phyloP scores from a whole-genome alignment of 2,113 vertebrate genomes.

The Mesembrinibis cayennensis region DNA sequence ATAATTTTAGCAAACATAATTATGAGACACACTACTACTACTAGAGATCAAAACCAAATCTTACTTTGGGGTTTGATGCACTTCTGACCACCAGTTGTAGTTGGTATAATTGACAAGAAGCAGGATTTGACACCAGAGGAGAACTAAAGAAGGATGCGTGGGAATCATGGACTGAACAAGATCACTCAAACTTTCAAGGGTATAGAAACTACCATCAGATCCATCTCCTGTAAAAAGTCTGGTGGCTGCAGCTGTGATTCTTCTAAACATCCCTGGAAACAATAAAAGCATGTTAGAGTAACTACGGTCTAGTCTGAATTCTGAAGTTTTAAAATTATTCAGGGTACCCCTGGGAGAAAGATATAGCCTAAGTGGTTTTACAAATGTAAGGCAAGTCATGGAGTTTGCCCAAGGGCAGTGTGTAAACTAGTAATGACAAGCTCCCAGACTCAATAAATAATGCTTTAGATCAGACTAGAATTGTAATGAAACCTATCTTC shows the following conservation, averaged over 20 bases:
- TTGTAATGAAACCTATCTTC: background rate
- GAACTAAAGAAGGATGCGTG: slow-evolving; percentile 93
- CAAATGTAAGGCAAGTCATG: background rate
- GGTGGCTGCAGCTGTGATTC: slow-evolving; percentile 91
- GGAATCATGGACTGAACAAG: slow-evolving; percentile 88
- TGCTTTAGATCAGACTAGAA: background rate
- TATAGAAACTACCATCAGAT: slow-evolving; percentile 81
- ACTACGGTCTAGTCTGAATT: background rate
- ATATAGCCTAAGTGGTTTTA: background rate
- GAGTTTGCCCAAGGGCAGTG: background rate
- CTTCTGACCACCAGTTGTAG: slow-evolving; percentile 95
- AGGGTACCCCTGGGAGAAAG: background rate
- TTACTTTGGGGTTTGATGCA: slow-evolving; percentile 94
- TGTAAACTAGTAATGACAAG: background rate
- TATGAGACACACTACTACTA: background rate
- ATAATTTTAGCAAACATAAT: background rate
- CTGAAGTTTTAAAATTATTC: background rate
- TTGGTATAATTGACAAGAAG: slow-evolving; percentile 97
- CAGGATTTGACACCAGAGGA: slow-evolving; percentile 97
- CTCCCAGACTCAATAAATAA: background rate
- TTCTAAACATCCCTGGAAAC: slow-evolving; percentile 90
- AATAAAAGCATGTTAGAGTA: background rate
- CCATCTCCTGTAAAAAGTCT: slow-evolving; percentile 85
- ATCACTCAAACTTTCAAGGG: slow-evolving; percentile 85
- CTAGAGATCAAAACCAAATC: background rate